These are phyloP conservation scores for Meandrina meandrites DNA, from an alignment of 92 coral and sea anemone species.

Conservation along the genomic window DNA sequence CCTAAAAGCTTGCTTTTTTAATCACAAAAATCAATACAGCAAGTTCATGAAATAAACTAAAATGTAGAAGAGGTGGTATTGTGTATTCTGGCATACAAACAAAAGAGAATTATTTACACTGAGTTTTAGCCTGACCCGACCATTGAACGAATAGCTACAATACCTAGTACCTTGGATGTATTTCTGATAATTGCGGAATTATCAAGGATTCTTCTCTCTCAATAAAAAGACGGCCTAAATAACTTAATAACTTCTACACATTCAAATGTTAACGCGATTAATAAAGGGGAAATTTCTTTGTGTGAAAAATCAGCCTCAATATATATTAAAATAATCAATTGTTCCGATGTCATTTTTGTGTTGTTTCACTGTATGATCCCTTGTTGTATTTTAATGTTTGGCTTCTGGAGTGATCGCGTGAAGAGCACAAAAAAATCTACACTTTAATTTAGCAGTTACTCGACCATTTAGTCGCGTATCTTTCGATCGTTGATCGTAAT, in stretches of 20 bases:
- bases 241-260: slow-evolving; percentile 11
- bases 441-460: background rate
- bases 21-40: slow-evolving; percentile 30
- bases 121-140: background rate
- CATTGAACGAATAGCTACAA: background rate
- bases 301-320: background rate
- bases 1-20: slow-evolving; percentile 9
- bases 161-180: background rate
- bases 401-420: background rate
- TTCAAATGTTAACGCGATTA: slow-evolving; percentile 16
- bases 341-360: background rate
- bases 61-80: slow-evolving; percentile 7
- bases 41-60: slow-evolving; percentile 28
- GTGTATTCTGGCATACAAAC: slow-evolving; percentile 8
- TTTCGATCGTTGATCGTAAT: background rate
- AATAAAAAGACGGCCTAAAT: slow-evolving; percentile 1
- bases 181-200: slow-evolving; percentile 3
- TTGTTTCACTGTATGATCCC: background rate
- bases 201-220: background rate
- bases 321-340: slow-evolving; percentile 2
- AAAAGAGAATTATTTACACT: slow-evolving; percentile 21
- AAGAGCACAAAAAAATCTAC: background rate
- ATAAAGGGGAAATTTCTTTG: background rate
- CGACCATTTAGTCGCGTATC: background rate
- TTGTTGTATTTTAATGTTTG: background rate